Evolutionary conservation across 35 echinoderm and acorn worm genomes (phyloP), one percentile per base, ranked within the genome.

Genomic region (Diadema setosum): DNA sequence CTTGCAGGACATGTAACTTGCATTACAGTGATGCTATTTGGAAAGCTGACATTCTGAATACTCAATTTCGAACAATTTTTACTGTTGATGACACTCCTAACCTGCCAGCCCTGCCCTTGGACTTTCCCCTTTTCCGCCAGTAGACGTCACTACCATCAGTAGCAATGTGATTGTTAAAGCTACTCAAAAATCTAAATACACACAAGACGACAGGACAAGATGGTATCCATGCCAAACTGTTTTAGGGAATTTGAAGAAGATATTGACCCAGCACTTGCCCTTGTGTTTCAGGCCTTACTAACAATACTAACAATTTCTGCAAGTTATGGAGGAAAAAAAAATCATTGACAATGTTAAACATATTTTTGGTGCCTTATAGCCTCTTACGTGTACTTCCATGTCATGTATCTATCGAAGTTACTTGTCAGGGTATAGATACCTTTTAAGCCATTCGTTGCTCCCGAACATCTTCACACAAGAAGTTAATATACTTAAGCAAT

Each of bases 1-100:
- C 45, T 9, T 29, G 57, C 48, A 58, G 60, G 37, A 55, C 16
- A 24, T 11, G 50, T 4, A 39, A 48, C 6, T 84, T 84, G 1
- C 12, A 58, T 12, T n/a, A 30, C 39, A 25, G 27, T 20, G 84
- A 86, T 64, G 58, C 84, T 4, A 67, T 39, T 27, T 40, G 33
- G 4, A 86, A 86, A 42, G 84, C 84, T 20, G 31, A 86, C 20
- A 69, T 86, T 30, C 36, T 86, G 42, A 50, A 82, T 31, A n/a
- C 6, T 25, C 80, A 82, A 24, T 82, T 82, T 49, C 1, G 18
- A 20, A 49, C 80, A 25, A 46, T 82, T 46, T 82, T 82, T 31
- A 49, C 45, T 5, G 33, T 29, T 17, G 42, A 82, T 27, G 23
- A 2, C 21, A 27, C 42, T 1, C 2, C 80, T 33, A 17, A 49